Evolutionary conservation across 1,140 invertebrate genomes (phyloP).

Genomic region (Aphidius ervi): DNA sequence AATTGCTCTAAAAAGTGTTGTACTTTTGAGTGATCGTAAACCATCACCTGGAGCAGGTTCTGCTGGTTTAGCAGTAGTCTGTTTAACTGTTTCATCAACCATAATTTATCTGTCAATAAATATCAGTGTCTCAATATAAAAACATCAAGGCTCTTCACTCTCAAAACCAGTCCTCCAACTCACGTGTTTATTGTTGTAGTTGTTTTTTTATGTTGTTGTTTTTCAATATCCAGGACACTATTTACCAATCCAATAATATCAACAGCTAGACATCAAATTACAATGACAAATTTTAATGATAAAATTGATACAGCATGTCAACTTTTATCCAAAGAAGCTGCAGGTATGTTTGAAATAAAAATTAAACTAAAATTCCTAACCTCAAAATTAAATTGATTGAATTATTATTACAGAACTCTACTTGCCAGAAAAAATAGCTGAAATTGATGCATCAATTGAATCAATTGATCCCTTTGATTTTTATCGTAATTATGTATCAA

Average conservation of each 20-base stretch:
- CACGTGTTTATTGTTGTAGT: too few relatives aligned
- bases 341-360: background rate
- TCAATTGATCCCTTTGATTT: constrained; percentile 54
- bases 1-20: constrained; percentile 65
- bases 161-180: too few relatives aligned
- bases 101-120: background rate
- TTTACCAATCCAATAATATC: background rate
- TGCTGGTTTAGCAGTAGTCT: constrained; percentile 24
- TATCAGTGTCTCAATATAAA: too few relatives aligned
- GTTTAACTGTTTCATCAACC: background rate
- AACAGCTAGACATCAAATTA: background rate
- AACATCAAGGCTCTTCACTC: too few relatives aligned
- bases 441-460: constrained; percentile 28
- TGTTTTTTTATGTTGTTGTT: too few relatives aligned
- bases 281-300: background rate
- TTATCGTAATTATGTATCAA: constrained; percentile 63
- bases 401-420: constrained; percentile 30
- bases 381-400: too few relatives aligned
- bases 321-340: constrained; percentile 13
- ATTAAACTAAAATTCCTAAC: too few relatives aligned
- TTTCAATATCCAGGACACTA: background rate
- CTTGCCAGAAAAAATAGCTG: constrained; percentile 25
- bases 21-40: constrained; percentile 66
- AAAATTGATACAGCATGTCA: constrained; percentile 7
- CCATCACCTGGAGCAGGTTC: constrained; percentile 66